A percentile compares a stretch with the other conserved stretches of the same genome.
These are phyloP conservation scores for Peromyscus californicus DNA, from an alignment of 2,113 vertebrate species.

Conservation along the genomic window DNA sequence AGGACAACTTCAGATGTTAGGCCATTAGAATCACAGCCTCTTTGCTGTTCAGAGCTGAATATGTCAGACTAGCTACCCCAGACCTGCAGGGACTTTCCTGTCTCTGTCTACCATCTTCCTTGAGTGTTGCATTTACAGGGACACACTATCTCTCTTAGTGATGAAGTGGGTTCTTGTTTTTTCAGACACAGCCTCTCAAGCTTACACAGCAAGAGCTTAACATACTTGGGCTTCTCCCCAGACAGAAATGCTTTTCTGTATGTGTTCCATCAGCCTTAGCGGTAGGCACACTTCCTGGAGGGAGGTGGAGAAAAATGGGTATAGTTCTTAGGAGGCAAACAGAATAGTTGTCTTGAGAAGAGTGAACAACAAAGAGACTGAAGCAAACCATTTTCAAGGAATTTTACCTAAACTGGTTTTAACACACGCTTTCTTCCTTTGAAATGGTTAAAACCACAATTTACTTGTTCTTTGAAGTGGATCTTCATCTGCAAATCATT, in stretches of 20 bases:
- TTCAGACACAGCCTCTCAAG: neutral
- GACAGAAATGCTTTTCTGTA: neutral
- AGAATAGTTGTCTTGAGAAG: neutral
- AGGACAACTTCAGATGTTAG: neutral
- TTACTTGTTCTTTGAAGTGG: neutral
- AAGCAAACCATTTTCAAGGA: neutral
- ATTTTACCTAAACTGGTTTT: neutral
- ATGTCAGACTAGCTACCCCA: neutral
- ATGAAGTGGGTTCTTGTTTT: neutral
- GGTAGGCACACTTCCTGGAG: neutral
- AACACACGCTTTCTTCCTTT: neutral
- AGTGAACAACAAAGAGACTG: neutral
- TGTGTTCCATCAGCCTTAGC: fast-evolving
- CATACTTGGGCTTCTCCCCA: neutral
- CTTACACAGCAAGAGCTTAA: neutral
- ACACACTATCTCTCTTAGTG: neutral
- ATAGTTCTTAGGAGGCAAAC: fast-evolving
- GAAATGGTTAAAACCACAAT: neutral
- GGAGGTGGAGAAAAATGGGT: neutral
- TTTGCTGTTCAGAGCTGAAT: no score
- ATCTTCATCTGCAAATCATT: neutral
- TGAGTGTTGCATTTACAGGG: neutral
- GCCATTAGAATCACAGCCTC: neutral
- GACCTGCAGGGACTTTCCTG: no score
- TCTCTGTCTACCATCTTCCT: neutral